phyloP scores from a whole-genome alignment of 2,113 vertebrate species.

The Lophotis ruficrista region DNA sequence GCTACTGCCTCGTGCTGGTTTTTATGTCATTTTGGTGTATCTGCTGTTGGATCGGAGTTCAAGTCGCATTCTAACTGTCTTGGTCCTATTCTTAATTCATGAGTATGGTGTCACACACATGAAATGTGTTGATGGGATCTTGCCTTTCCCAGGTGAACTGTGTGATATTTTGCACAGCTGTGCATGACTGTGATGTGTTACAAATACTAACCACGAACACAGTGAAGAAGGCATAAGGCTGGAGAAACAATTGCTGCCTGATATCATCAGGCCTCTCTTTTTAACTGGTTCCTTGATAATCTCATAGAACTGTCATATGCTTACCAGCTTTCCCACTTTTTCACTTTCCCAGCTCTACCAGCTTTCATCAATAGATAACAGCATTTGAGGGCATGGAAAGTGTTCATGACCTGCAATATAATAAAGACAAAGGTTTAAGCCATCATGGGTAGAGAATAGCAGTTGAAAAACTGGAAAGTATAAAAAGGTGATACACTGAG shows the following conservation, averaged over 20 bases:
- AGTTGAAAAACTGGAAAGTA: not conserved
- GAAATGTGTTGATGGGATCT: constrained; percentile 17
- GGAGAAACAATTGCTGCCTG: not conserved
- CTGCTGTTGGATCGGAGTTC: not conserved
- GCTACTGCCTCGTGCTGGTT: not conserved
- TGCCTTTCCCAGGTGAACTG: constrained; percentile 22
- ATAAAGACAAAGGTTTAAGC: not conserved
- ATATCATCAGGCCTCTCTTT: not conserved
- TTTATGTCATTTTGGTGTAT: not conserved
- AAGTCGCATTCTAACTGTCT: not conserved
- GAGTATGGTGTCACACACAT: not conserved
- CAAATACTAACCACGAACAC: not conserved
- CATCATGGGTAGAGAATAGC: not conserved
- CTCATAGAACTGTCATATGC: not conserved
- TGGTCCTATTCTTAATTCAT: not conserved
- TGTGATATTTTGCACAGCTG: constrained; percentile 9
- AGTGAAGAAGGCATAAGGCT: not conserved
- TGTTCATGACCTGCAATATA: not conserved
- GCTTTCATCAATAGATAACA: not conserved
- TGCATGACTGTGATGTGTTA: not conserved
- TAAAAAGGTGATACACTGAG: not conserved
- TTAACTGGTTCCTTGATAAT: constrained; percentile 15
- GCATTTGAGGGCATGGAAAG: not conserved
- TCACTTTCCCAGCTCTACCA: not conserved
- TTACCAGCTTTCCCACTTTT: not conserved